Conservation (phyloP, 2,888 invertebrate genomes). For the Euclidia mi region DNA sequence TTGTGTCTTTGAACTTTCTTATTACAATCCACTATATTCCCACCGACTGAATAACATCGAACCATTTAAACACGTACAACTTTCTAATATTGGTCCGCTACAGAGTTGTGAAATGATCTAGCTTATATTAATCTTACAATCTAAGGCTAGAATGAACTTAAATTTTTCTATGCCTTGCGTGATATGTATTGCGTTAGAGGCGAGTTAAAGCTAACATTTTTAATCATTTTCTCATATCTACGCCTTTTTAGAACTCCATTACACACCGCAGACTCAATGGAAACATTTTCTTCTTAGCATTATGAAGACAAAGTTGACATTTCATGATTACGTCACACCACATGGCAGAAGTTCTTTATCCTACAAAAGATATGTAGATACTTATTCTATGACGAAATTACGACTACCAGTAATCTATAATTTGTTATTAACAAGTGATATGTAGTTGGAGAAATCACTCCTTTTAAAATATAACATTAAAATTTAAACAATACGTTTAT, state of each 20-base stretch:
- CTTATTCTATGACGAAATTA: constrained; percentile 82
- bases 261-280: constrained; percentile 55
- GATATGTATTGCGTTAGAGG: constrained; percentile 89
- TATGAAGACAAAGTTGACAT: constrained; percentile 66
- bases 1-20: constrained; percentile 28
- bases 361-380: constrained; percentile 64
- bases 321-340: constrained; percentile 56
- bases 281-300: constrained; percentile 61
- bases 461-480: constrained; percentile 80
- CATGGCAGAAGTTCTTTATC: constrained; percentile 65
- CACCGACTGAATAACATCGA: constrained; percentile 55
- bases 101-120: constrained; percentile 88
- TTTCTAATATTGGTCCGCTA: constrained; percentile 90
- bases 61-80: constrained; percentile 86
- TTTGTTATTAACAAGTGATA: constrained; percentile 90
- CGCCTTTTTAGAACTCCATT: constrained; percentile 61
- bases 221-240: constrained; percentile 61
- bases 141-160: constrained; percentile 87
- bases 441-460: constrained; percentile 88
- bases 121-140: constrained; percentile 77
- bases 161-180: constrained; percentile 87
- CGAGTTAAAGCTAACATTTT: constrained; percentile 83
- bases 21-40: constrained; percentile 29
- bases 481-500: constrained; percentile 78
- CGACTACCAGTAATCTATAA: constrained; percentile 81